Conservation (phyloP, 2,888 invertebrate species). For the Zaprionus lineosus region DNA sequence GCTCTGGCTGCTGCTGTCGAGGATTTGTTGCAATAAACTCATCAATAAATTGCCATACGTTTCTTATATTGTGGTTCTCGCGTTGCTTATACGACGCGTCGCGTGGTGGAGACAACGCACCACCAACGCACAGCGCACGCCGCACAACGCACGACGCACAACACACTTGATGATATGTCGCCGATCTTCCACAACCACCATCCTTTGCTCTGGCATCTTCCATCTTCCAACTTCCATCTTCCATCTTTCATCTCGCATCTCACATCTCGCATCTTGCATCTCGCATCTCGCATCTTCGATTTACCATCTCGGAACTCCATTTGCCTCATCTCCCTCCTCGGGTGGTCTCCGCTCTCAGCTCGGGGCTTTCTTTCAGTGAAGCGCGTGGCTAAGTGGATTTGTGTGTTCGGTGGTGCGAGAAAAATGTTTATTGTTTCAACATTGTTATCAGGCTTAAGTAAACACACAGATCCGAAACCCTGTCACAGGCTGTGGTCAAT, state of each 20-base stretch:
- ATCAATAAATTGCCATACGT: conserved; percentile 81
- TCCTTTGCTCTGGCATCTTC: neutral
- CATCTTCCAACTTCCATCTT: conserved; percentile 14
- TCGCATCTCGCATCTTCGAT: neutral
- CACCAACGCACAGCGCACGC: too few relatives aligned
- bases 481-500: conserved; percentile 54
- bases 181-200: neutral
- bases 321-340: conserved; percentile 40
- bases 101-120: conserved; percentile 24
- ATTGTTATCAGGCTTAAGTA: conserved; percentile 81
- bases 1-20: neutral
- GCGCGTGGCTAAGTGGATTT: conserved; percentile 81
- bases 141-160: too few relatives aligned
- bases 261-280: neutral
- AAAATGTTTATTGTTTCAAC: conserved; percentile 83
- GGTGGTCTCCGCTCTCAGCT: conserved; percentile 42
- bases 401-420: conserved; percentile 80
- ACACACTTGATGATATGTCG: conserved; percentile 53
- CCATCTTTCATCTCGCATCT: neutral
- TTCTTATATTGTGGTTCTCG: conserved; percentile 52
- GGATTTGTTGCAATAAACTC: conserved; percentile 79
- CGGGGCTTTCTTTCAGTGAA: conserved; percentile 33
- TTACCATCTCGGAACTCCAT: conserved; percentile 1
- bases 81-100: conserved; percentile 48
- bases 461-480: conserved; percentile 57